These are phyloP conservation scores for Cyanoderma ruficeps DNA, from an alignment of 2,113 vertebrate species.

Conservation along the genomic window DNA sequence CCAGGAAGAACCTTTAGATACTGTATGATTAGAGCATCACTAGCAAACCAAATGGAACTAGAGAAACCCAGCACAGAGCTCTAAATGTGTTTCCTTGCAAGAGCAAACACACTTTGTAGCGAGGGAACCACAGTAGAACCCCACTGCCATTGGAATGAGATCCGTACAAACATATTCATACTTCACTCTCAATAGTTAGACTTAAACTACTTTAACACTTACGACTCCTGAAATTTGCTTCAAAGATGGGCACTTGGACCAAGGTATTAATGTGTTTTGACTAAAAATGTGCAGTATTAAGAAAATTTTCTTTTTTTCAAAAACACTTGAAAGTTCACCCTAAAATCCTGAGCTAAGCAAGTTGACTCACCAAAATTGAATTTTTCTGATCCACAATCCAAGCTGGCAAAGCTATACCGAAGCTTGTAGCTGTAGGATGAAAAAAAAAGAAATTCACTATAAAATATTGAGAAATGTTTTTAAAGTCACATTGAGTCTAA, in stretches of 20 bases:
- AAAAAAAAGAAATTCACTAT: not conserved
- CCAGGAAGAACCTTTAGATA: not conserved
- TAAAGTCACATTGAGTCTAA: not conserved
- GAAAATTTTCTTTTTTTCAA: not conserved
- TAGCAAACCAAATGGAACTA: not conserved
- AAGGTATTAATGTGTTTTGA: not conserved
- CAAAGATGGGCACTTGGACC: not conserved
- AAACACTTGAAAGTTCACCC: not conserved
- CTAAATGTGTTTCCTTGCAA: not conserved
- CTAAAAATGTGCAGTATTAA: not conserved
- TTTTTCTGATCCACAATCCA: constrained; percentile 99
- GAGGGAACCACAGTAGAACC: not conserved
- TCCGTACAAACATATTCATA: not conserved
- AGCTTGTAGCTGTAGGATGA: constrained; percentile 85
- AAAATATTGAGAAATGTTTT: not conserved
- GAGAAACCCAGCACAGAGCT: not conserved
- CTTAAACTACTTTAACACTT: not conserved
- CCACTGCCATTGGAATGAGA: not conserved
- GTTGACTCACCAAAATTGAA: constrained; percentile 89
- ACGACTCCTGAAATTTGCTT: not conserved
- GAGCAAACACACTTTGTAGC: not conserved
- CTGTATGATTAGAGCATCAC: not conserved
- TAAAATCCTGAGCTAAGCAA: not conserved
- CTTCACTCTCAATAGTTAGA: not conserved
- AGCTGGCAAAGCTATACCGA: constrained; percentile 95